phyloP scores from a whole-genome alignment of 1,140 invertebrate genomes.

The Drosophila leontia region DNA sequence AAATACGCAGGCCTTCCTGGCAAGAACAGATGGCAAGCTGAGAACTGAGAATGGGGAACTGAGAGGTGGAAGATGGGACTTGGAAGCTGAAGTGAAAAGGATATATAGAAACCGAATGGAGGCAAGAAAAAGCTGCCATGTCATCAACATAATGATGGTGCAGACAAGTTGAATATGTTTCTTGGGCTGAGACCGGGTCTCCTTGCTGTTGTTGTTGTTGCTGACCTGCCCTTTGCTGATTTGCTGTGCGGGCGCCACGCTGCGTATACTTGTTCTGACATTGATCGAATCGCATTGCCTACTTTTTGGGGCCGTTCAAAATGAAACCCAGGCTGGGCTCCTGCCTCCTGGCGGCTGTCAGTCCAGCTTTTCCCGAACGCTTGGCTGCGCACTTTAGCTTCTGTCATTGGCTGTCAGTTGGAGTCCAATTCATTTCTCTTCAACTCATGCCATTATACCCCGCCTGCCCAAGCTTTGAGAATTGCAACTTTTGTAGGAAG shows the following conservation, averaged over 20 bases:
- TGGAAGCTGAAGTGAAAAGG: constrained; percentile 1
- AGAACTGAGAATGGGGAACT: no score
- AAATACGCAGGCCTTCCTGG: constrained; percentile 9
- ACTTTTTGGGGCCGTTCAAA: constrained; percentile 47
- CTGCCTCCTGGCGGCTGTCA: constrained; percentile 17
- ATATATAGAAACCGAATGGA: constrained; percentile 18
- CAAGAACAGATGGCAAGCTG: constrained; percentile 8
- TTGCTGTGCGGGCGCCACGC: constrained; percentile 37
- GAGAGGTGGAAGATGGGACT: no score
- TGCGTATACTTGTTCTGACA: constrained; percentile 54
- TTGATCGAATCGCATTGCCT: constrained; percentile 65
- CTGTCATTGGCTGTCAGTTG: constrained; percentile 49
- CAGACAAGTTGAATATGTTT: constrained; percentile 52
- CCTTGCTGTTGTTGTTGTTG: constrained; percentile 19
- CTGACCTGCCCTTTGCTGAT: constrained; percentile 46
- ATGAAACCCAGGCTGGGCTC: constrained; percentile 5
- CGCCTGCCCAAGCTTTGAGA: constrained; percentile 3
- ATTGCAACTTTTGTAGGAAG: constrained; percentile 22
- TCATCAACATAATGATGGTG: constrained; percentile 55
- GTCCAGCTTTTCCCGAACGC: constrained; percentile 5
- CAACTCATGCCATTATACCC: constrained; percentile 1
- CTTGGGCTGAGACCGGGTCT: neutral
- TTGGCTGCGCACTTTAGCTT: constrained; percentile 39
- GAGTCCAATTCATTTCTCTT: constrained; percentile 24
- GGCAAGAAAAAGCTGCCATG: constrained; percentile 35